Conservation (phyloP, 2,113 vertebrate species). For the Dipodomys ordii region DNA sequence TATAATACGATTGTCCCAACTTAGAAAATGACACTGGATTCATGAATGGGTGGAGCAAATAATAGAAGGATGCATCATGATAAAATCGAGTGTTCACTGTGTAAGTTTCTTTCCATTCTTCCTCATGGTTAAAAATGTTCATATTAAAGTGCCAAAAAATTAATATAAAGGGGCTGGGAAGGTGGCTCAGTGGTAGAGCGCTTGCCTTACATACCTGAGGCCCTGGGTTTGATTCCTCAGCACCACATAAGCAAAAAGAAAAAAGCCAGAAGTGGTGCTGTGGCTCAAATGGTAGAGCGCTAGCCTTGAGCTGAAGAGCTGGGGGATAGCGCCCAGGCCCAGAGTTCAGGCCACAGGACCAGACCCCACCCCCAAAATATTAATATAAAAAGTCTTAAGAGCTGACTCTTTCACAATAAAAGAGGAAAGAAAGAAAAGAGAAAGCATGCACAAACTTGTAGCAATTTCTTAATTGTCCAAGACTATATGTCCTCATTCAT, state of each 20-base stretch:
- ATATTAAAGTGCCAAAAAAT: background rate
- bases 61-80: background rate
- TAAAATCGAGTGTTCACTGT: background rate
- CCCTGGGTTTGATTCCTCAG: too few relatives aligned
- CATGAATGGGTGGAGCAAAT: background rate
- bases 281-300: too few relatives aligned
- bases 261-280: too few relatives aligned
- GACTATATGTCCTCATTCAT: constrained; percentile 42
- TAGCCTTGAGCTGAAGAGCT: too few relatives aligned
- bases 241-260: too few relatives aligned
- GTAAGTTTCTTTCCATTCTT: background rate
- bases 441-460: background rate
- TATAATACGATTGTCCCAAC: background rate
- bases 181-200: too few relatives aligned
- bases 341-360: too few relatives aligned
- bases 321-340: too few relatives aligned
- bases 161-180: background rate
- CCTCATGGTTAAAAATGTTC: background rate
- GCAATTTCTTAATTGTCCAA: background rate
- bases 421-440: background rate
- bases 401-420: background rate
- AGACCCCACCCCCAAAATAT: too few relatives aligned
- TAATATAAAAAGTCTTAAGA: background rate
- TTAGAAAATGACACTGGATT: background rate
- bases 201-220: too few relatives aligned